phyloP scores from a whole-genome alignment of 2,797 vertebrate species.

The Sebastes elongatus region DNA sequence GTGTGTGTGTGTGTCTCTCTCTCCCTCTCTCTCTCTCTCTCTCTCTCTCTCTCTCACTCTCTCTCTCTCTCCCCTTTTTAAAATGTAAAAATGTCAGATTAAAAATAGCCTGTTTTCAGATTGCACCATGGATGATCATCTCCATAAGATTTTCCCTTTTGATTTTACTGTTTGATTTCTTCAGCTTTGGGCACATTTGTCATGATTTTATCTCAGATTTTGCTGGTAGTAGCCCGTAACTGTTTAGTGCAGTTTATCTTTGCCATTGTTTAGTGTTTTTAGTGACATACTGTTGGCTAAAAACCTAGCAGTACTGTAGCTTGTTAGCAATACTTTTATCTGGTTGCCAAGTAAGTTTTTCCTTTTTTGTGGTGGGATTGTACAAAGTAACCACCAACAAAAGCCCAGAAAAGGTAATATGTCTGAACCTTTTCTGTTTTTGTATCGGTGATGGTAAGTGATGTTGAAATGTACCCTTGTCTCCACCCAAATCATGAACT shows the following conservation, averaged over 20 bases:
- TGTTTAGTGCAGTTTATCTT: constrained; percentile 50
- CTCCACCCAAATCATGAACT: constrained; percentile 98
- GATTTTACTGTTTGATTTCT: constrained; percentile 64
- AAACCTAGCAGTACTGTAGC: constrained; percentile 41
- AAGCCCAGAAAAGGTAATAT: constrained; percentile 80
- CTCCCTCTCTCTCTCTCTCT: constrained; percentile 73
- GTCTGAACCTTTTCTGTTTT: constrained; percentile 71
- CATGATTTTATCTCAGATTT: constrained; percentile 87
- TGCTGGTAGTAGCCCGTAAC: constrained; percentile 80
- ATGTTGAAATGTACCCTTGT: constrained; percentile 97
- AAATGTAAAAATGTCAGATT: constrained; percentile 82
- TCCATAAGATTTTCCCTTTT: constrained; percentile 64
- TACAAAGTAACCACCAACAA: constrained; percentile 80
- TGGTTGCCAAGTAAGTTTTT: constrained; percentile 53
- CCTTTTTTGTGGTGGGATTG: constrained; percentile 49
- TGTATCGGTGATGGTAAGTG: constrained; percentile 90
- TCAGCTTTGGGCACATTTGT: constrained; percentile 90
- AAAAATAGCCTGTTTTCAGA: constrained; percentile 79
- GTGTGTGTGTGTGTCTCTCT: constrained; percentile 74
- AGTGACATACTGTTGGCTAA: constrained; percentile 46
- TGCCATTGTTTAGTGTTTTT: constrained; percentile 49
- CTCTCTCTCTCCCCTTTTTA: constrained; percentile 72
- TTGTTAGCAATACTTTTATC: constrained; percentile 47
- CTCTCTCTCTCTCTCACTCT: constrained; percentile 61
- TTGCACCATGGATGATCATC: constrained; percentile 79